phyloP scores from a whole-genome alignment of 1,140 invertebrate species.

The Penaeus indicus region DNA sequence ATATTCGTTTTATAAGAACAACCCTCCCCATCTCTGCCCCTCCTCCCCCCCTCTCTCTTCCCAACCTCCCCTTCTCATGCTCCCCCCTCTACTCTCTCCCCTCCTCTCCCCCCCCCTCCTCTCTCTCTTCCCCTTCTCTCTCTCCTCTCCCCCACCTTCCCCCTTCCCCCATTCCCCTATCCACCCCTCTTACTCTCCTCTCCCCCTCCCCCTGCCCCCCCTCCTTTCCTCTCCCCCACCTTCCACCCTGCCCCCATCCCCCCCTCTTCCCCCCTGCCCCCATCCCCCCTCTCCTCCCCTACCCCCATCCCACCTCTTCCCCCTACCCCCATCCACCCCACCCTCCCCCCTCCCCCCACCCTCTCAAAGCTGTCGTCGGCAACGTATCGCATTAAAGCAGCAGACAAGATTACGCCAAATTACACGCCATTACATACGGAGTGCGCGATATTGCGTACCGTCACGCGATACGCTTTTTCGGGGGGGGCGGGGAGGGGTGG shows the following conservation, averaged over 20 bases:
- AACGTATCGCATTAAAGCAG: too few relatives aligned
- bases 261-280: not conserved
- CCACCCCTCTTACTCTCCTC: not conserved
- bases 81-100: not conserved
- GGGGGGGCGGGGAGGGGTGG: too few relatives aligned
- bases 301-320: too few relatives aligned
- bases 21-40: not conserved
- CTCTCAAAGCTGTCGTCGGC: too few relatives aligned
- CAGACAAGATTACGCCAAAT: too few relatives aligned
- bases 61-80: not conserved
- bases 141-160: not conserved
- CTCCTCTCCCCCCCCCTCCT: not conserved
- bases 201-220: not conserved
- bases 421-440: too few relatives aligned
- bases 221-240: not conserved
- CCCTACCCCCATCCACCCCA: too few relatives aligned
- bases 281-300: not conserved
- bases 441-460: too few relatives aligned
- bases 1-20: too few relatives aligned
- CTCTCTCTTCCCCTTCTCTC: not conserved
- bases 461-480: too few relatives aligned
- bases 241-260: not conserved
- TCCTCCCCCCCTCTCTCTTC: not conserved
- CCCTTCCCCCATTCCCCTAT: not conserved
- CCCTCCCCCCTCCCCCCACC: too few relatives aligned